Base-by-base conservation (phyloP, 2,888 invertebrate genomes). In the Biston stratarius region DNA sequence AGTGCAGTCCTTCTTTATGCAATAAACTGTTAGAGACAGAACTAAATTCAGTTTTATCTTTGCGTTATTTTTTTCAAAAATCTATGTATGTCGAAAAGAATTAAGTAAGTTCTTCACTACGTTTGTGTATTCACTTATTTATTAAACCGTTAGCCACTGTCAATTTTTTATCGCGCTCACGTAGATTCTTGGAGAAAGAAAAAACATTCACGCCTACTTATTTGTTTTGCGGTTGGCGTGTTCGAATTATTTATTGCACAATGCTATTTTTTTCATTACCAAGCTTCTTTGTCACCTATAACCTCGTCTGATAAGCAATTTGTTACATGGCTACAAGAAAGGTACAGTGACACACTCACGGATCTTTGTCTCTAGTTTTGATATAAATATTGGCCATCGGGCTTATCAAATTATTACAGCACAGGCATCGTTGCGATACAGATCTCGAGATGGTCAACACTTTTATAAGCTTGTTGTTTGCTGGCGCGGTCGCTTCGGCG, bases 341-440 rank as follows among this genome's bases (percentile, higher is more conserved):
- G 87, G 90, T 83, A 78, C 72, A 72, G 71, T 61, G 78, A 81
- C 76, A 85, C 81, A 88, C 85, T 87, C 89, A 89, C 83, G 88
- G 89, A 82, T 86, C 86, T 89, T 89, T 87, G 87, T 86, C 86
- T 88, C 80, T 82, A 83, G 80, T 73, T 77, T 81, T 77, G 87
- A 90, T 94, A 94, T 94, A 94, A 92, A 93, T 92, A 90, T 93
- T 92, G 90, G 79, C 89, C 83, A 92, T 92, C 83, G 78, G 83
- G 84, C 83, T 87, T 85, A 86, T 84, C 77, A 87, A 87, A 90
- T 86, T 92, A 92, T 92, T 85, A 86, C 85, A 82, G 83, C 82
- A 87, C 85, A 78, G 84, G 78, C 82, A 77, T 82, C 78, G 78
- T 86, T 73, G 72, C 84, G 76, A 82, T 77, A 79, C 83, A 91